phyloP scores from a whole-genome alignment of 2,113 vertebrate genomes.

The Myrmophylax atrothorax region DNA sequence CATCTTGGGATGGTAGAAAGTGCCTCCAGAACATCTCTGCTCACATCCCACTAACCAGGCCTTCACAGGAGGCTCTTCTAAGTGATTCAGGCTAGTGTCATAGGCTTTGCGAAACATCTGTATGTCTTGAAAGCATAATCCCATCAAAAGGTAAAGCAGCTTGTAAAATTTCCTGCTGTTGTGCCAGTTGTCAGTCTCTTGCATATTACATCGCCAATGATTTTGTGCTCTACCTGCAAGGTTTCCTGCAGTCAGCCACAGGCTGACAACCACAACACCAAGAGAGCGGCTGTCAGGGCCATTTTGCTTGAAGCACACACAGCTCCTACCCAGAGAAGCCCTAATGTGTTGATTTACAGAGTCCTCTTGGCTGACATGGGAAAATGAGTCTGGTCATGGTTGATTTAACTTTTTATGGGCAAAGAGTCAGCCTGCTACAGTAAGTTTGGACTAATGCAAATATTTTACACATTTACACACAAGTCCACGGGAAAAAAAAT shows the following conservation, averaged over 20 bases:
- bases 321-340: constrained; percentile 42
- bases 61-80: neutral
- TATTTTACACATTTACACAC: constrained; percentile 4
- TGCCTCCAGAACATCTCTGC: neutral
- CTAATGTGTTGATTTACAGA: constrained; percentile 67
- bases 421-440: constrained; percentile 31
- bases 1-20: neutral
- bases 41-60: neutral
- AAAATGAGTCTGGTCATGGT: constrained; percentile 61
- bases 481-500: neutral
- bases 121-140: neutral
- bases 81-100: neutral
- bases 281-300: constrained; percentile 41
- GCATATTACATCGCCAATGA: neutral
- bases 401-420: constrained; percentile 66
- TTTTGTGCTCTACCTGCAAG: constrained; percentile 1
- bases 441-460: constrained; percentile 37
- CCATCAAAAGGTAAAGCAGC: neutral
- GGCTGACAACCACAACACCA: constrained; percentile 8
- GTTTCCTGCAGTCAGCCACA: neutral
- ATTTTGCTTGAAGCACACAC: constrained; percentile 43
- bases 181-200: neutral
- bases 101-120: neutral
- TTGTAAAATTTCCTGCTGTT: neutral
- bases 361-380: constrained; percentile 62